Conservation (phyloP, 2,888 invertebrate species). For the Drosophila infuscata region DNA sequence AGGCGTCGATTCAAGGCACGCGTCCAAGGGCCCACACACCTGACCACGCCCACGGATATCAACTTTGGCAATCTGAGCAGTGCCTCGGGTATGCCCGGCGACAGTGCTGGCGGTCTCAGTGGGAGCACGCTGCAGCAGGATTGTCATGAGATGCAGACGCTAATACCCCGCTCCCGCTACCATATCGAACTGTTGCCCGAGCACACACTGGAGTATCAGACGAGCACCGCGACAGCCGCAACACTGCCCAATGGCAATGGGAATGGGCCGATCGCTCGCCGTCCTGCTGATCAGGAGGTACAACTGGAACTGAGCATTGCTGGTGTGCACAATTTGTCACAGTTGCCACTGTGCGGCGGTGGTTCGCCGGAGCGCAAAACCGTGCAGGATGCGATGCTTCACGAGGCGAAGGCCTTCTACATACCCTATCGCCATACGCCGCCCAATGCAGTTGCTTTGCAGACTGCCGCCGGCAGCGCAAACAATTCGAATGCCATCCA, state of each 20-base stretch:
- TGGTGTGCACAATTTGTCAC: conserved; percentile 78
- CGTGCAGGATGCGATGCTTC: conserved; percentile 58
- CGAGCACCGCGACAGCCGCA: conserved; percentile 63
- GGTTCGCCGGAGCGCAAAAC: conserved; percentile 73
- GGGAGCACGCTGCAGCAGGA: conserved; percentile 83
- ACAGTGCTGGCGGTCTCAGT: conserved; percentile 82
- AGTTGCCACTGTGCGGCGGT: conserved; percentile 75
- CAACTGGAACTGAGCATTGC: conserved; percentile 63
- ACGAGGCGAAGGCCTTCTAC: conserved; percentile 78
- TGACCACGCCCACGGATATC: conserved; percentile 82
- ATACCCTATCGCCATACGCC: conserved; percentile 78
- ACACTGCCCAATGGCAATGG: conserved; percentile 79
- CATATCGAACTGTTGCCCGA: conserved; percentile 76
- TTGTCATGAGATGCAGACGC: conserved; percentile 85
- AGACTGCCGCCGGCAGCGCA: conserved; percentile 15
- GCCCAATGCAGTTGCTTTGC: conserved; percentile 69
- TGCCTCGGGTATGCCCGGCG: conserved; percentile 77
- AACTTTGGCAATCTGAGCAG: conserved; percentile 82
- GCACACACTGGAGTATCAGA: conserved; percentile 75
- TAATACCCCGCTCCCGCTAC: conserved; percentile 82
- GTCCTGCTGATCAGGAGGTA: conserved; percentile 40
- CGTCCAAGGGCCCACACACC: conserved; percentile 78
- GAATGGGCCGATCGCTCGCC: conserved; percentile 44
- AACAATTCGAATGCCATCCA: conserved; percentile 25
- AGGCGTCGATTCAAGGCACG: conserved; percentile 82